Base-by-base conservation (phyloP, 1,140 invertebrate genomes). In the Apocrypta bakeri region DNA sequence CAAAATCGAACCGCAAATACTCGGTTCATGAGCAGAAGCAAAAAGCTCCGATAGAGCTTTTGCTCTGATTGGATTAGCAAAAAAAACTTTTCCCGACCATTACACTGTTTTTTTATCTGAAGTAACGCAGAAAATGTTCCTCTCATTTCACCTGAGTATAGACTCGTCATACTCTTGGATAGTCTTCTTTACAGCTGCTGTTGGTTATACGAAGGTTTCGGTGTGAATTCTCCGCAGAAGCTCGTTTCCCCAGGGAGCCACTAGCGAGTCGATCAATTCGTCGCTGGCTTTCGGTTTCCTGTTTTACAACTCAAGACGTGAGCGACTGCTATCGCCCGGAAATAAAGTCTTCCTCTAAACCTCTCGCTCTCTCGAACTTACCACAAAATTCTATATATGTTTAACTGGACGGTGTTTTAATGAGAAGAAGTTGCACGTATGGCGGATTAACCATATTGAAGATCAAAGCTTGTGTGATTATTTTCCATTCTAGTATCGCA, bases 191-290 rank as follows among this genome's bases (percentile, higher is more conserved):
- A 74, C 8, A 14, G 11, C 17, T 48, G 17, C 0, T 4, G 42
- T 3, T 17, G 48, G 48, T 56, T 56, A n/a, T n/a, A n/a, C 48
- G 48, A 56, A 21, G 2, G 4, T 56, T 56, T n/a, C 48, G 48
- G 1, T 17, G 48, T 17, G 7, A 21, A 56, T 37, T 37, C 33
- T 37, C 33, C 3, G 21, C 14, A 56, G n/a, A n/a, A n/a, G 48
- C 14, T 56, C 2, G 21, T 56, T 56, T 2, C 17, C 48, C 48
- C 17, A 56, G n/a, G 48, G 21, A 21, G 7, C 6, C 48, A 9
- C 33, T 2, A 17, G 48, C 21, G 48, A 56, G 48, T 56, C 27
- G 63, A 68, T 77, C 61, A 77, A 77, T 77, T 77, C 33, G 33
- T 27, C 63, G 61, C 75, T 37, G 31, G 63, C 64, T 21, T 68